Base-by-base conservation (phyloP, 2,888 invertebrate genomes). In the Ectropis crepuscularia region DNA sequence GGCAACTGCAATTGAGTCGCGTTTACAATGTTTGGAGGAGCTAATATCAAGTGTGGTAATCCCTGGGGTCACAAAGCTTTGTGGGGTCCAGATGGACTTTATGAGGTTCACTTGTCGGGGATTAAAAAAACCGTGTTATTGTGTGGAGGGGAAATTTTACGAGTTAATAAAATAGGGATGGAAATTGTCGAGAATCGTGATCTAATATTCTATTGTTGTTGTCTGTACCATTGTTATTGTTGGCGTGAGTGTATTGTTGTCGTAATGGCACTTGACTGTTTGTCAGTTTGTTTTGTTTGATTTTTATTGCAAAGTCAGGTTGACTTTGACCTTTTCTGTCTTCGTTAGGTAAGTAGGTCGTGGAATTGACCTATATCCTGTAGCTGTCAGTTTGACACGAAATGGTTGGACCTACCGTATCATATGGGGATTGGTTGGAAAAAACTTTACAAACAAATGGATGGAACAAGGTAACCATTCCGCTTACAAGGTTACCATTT, bases 81-180 rank as follows among this genome's bases (percentile, higher is more conserved):
- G 88, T 81, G 84, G 85, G 87, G 87, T 85, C 81, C 88, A 83
- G 85, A 86, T 87, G 83, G 86, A 85, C 83, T 90, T 91, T 91
- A 90, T 88, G 90, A 84, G 79, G 86, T 83, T 84, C 90, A 90
- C 89, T 91, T 89, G 89, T 89, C 70, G 86, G 86, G 89, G 84
- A 89, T 89, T 90, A 86, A 86, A 90, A 90, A 91, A 89, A 90
- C 81, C 82, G 82, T 85, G 87, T 89, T 89, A 88, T 89, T 89
- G 88, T 83, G 84, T 82, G 75, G 71, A 76, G 57, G 80, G 78
- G 75, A 83, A 77, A 79, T 88, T 63, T 90, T 88, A 90, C 84
- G 89, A 82, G 89, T 84, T 89, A 89, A 90, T 90, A 90, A 90
- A 90, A 89, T 87, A 86, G 82, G 79, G 77, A 78, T 78, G 79